These are phyloP conservation scores for Hypselothyrea guttata DNA, from an alignment of 2,888 invertebrate genomes.

Conservation along the genomic window DNA sequence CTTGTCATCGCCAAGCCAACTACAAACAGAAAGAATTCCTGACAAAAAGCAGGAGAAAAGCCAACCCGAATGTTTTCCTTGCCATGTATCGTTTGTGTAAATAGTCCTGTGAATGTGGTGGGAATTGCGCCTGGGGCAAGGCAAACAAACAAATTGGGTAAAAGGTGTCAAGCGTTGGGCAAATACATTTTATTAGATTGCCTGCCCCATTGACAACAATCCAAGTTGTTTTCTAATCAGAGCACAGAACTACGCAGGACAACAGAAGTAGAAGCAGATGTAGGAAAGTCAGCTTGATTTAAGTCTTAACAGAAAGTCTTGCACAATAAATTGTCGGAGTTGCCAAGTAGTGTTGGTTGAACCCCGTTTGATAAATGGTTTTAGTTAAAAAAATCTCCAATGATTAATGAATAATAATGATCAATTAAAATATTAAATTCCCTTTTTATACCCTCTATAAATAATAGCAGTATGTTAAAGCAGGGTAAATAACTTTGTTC, in stretches of 20 bases:
- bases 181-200: conserved; percentile 29
- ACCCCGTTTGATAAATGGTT: too few species aligned
- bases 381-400: too few species aligned
- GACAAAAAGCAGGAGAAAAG: conserved; percentile 8
- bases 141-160: conserved; percentile 35
- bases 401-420: too few species aligned
- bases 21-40: conserved; percentile 23
- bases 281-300: too few species aligned
- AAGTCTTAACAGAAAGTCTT: too few species aligned
- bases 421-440: too few species aligned
- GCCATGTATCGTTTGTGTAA: conserved; percentile 26
- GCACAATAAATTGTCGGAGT: too few species aligned
- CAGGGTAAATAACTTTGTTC: too few species aligned
- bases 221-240: neutral
- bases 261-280: too few species aligned
- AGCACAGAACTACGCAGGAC: neutral
- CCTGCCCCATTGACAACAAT: conserved; percentile 12
- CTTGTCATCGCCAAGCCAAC: conserved; percentile 42
- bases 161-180: conserved; percentile 34
- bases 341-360: too few species aligned
- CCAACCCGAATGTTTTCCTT: neutral
- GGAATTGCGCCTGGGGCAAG: neutral
- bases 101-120: conserved; percentile 4
- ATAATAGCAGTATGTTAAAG: too few species aligned
- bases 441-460: too few species aligned